phyloP scores from a whole-genome alignment of 1,140 invertebrate species.

The Andrena cerasifolii region DNA sequence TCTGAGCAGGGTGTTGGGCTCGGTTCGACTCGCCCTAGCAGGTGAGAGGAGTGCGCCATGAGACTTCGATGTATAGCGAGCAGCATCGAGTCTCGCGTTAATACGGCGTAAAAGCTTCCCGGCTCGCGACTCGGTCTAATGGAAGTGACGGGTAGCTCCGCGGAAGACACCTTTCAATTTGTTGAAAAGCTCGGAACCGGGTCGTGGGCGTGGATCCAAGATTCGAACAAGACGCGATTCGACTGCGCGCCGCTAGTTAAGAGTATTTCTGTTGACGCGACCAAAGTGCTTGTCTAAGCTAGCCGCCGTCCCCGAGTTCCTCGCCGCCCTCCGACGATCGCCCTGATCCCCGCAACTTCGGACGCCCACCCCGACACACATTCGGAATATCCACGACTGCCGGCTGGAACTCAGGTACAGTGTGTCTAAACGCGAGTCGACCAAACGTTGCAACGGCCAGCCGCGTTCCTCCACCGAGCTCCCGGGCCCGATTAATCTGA shows the following conservation, averaged over 20 bases:
- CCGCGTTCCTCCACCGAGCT: not conserved
- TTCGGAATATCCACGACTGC: not conserved
- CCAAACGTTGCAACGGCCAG: not conserved
- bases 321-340: not conserved
- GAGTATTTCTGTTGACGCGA: conserved; percentile 7
- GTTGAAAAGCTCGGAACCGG: conserved; percentile 30
- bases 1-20: no score
- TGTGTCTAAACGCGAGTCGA: no score
- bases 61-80: not conserved
- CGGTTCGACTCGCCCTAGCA: not conserved
- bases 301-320: not conserved
- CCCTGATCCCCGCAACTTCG: not conserved
- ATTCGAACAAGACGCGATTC: conserved; percentile 18
- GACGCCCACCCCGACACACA: no score
- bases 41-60: not conserved
- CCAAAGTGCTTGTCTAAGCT: conserved; percentile 13
- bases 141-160: conserved; percentile 46
- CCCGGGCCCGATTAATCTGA: not conserved
- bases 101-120: conserved; percentile 62
- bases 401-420: no score
- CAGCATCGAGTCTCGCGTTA: conserved; percentile 34
- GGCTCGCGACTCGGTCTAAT: conserved; percentile 35
- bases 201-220: conserved; percentile 41
- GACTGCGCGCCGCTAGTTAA: not conserved
- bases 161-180: conserved; percentile 46